phyloP scores from a whole-genome alignment of 2,888 invertebrate genomes.

The Copidosoma aretas region DNA sequence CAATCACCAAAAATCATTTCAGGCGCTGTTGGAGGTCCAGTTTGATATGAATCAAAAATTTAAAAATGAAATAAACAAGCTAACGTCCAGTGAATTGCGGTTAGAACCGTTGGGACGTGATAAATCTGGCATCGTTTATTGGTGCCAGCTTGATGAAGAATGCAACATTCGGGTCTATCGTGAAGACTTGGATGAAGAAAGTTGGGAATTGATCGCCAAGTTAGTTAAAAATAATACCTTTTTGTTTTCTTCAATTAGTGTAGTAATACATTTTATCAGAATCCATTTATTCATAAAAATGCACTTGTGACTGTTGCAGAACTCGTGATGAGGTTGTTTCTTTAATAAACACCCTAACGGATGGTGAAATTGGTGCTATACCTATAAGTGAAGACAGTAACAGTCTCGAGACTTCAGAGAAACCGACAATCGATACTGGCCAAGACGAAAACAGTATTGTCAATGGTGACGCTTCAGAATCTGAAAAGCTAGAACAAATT shows the following conservation, averaged over 20 bases:
- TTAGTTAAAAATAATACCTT: no score
- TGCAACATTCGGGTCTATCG: conserved; percentile 91
- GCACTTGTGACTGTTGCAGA: conserved; percentile 62
- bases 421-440: conserved; percentile 67
- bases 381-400: conserved; percentile 72
- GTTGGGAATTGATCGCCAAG: conserved; percentile 92
- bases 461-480: conserved; percentile 43
- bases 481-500: conserved; percentile 48
- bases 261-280: conserved; percentile 4
- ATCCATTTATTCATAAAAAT: conserved; percentile 15
- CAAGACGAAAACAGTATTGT: conserved; percentile 53
- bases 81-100: conserved; percentile 80
- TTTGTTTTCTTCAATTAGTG: conserved; percentile 7
- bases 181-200: conserved; percentile 96
- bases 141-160: conserved; percentile 89
- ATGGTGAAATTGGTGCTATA: conserved; percentile 72
- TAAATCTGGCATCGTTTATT: conserved; percentile 89
- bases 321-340: conserved; percentile 80
- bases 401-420: conserved; percentile 66
- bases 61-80: conserved; percentile 83
- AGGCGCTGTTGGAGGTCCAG: conserved; percentile 91
- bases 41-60: conserved; percentile 95
- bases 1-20: conserved; percentile 49
- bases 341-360: conserved; percentile 77
- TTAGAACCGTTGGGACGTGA: conserved; percentile 91